A percentile compares a stretch with the other conserved stretches of the same genome.
phyloP scores from a whole-genome alignment of 2,797 vertebrate genomes.

The Smutsia temminckii region DNA sequence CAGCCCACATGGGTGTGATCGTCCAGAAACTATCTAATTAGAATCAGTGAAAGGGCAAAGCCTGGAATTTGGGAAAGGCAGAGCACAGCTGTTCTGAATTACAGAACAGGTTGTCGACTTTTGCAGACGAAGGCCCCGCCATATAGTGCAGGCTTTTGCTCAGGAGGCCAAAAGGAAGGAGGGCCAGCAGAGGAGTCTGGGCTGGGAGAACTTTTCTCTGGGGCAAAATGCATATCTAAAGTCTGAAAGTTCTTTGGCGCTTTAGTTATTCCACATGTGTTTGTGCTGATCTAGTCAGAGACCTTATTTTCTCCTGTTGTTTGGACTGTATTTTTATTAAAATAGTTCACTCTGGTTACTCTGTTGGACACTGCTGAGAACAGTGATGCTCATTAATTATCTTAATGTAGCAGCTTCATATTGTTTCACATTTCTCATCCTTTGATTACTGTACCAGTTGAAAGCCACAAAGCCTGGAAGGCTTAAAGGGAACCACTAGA shows the following conservation, averaged over 20 bases:
- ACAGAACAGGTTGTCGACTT: conserved; percentile 66
- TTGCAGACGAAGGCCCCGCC: conserved; percentile 35
- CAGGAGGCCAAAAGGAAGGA: conserved; percentile 5
- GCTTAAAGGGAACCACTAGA: not conserved
- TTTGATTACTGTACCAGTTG: not conserved
- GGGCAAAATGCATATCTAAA: conserved; percentile 48
- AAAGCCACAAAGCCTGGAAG: not conserved
- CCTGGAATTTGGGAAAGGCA: conserved; percentile 69
- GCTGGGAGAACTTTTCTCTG: conserved; percentile 44
- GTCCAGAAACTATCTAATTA: conserved; percentile 65
- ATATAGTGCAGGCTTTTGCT: conserved; percentile 38
- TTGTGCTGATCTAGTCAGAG: not conserved
- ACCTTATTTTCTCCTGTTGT: conserved; percentile 1
- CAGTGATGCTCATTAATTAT: not conserved
- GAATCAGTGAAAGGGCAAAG: conserved; percentile 68
- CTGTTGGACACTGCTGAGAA: not conserved
- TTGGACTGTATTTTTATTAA: not conserved
- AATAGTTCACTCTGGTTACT: not conserved
- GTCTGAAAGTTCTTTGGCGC: conserved; percentile 47
- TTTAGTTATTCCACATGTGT: not conserved
- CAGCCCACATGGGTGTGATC: conserved; percentile 63
- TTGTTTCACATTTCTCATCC: not conserved
- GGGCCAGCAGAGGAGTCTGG: conserved; percentile 15
- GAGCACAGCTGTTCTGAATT: conserved; percentile 76
- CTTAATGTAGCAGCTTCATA: not conserved